Percentiles rank a stretch among this genome's conserved stretches.
phyloP scores from a whole-genome alignment of 1,140 invertebrate genomes.

The Chelonus insularis region DNA sequence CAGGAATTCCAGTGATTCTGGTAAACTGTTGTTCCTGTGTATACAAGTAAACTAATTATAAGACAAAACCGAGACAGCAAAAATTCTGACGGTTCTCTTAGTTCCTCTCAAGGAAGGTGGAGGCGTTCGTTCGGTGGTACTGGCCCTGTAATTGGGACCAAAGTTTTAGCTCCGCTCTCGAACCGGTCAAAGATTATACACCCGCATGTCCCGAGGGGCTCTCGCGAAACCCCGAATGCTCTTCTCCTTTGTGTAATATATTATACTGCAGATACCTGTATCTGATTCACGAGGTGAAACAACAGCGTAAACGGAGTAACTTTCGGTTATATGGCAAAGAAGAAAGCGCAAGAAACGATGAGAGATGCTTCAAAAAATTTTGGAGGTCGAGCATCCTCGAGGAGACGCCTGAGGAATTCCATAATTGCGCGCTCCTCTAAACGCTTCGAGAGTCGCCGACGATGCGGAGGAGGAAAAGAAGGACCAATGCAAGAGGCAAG shows the following conservation, averaged over 20 bases:
- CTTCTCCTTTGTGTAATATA: slow-evolving; percentile 54
- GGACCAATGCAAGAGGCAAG: not conserved
- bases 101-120: slow-evolving; percentile 39
- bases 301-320: slow-evolving; percentile 53
- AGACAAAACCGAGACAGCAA: not conserved
- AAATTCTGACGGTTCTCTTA: not conserved
- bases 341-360: slow-evolving; percentile 21
- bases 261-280: slow-evolving; percentile 58
- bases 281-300: slow-evolving; percentile 58
- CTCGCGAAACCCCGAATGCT: slow-evolving; percentile 44
- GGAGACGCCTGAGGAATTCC: slow-evolving; percentile 26
- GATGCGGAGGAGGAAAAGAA: not conserved
- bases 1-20: not conserved
- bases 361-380: slow-evolving; percentile 23
- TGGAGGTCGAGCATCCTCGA: slow-evolving; percentile 34
- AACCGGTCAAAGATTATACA: slow-evolving; percentile 25
- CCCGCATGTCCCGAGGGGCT: slow-evolving; percentile 27
- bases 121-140: slow-evolving; percentile 58
- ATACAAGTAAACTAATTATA: not conserved
- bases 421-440: slow-evolving; percentile 26
- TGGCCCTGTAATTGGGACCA: slow-evolving; percentile 61
- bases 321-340: slow-evolving; percentile 32
- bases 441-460: slow-evolving; percentile 8
- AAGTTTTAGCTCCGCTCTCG: slow-evolving; percentile 49
- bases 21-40: not conserved